A percentile compares a stretch with the other conserved stretches of the same genome.
These are phyloP conservation scores for Glandiceps talaboti DNA, from an alignment of 53 echinoderm and acorn worm species.

Conservation along the genomic window DNA sequence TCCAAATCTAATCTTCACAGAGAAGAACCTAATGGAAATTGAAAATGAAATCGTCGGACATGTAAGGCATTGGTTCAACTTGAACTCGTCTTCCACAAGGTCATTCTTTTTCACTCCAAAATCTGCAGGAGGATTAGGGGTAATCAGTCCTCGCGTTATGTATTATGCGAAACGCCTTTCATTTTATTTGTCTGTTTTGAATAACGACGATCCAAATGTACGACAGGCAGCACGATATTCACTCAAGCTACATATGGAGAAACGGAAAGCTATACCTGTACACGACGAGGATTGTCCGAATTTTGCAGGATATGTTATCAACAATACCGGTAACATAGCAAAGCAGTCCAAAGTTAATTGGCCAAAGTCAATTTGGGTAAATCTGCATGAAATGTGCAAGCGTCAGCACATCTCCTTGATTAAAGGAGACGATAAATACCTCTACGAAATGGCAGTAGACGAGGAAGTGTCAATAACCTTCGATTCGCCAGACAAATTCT, in stretches of 20 bases:
- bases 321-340: too few relatives aligned
- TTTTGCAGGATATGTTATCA: too few relatives aligned
- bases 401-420: background rate
- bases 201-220: background rate
- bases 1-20: background rate
- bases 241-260: slow-evolving; percentile 2
- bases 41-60: too few relatives aligned
- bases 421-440: too few relatives aligned
- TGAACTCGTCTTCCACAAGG: background rate
- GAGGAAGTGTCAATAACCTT: too few relatives aligned
- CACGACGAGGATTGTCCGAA: background rate
- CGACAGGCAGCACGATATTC: background rate
- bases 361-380: slow-evolving; percentile 3
- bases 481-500: too few relatives aligned
- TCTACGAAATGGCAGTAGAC: too few relatives aligned
- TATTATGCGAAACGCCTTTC: background rate
- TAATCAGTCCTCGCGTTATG: background rate
- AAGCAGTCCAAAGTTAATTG: too few relatives aligned
- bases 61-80: too few relatives aligned
- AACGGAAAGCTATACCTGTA: slow-evolving; percentile 4
- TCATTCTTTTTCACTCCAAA: background rate
- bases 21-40: background rate
- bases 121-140: background rate
- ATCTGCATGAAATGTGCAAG: background rate
- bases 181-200: background rate